Conservation (phyloP, 1,140 invertebrate species). For the Drosophila grimshawi region DNA sequence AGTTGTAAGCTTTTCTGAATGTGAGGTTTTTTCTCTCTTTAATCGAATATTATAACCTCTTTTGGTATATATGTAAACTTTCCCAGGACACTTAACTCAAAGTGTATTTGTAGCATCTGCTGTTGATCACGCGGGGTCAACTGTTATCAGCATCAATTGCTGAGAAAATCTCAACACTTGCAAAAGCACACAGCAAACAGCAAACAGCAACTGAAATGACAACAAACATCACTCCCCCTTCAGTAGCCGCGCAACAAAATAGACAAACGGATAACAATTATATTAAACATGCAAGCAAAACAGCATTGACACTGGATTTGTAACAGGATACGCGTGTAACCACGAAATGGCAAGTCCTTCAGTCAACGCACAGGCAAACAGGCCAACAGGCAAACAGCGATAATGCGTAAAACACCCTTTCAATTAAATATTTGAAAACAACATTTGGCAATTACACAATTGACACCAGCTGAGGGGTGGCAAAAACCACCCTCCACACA, state of each 20-base stretch:
- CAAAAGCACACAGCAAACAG: slow-evolving; percentile 29
- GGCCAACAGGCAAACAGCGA: slow-evolving; percentile 20
- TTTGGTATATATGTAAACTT: not conserved
- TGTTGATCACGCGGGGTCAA: slow-evolving; percentile 24
- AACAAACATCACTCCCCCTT: too few relatives aligned
- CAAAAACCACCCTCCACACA: not conserved
- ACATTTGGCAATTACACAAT: slow-evolving; percentile 84
- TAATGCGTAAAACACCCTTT: slow-evolving; percentile 77
- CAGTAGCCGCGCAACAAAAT: not conserved
- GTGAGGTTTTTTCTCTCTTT: not conserved
- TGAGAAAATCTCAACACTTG: slow-evolving; percentile 70
- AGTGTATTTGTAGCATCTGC: slow-evolving; percentile 48
- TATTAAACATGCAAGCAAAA: slow-evolving; percentile 78
- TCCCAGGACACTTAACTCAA: slow-evolving; percentile 23
- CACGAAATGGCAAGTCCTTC: slow-evolving; percentile 64
- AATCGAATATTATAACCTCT: not conserved
- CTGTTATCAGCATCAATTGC: slow-evolving; percentile 34
- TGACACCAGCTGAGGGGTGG: slow-evolving; percentile 67
- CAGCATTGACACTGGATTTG: slow-evolving; percentile 79
- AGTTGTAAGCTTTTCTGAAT: too few relatives aligned
- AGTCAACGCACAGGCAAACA: not conserved
- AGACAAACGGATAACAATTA: slow-evolving; percentile 77
- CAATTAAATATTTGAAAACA: slow-evolving; percentile 84
- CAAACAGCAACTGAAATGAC: slow-evolving; percentile 1
- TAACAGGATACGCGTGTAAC: slow-evolving; percentile 84